Evolutionary conservation across 1,140 invertebrate genomes (phyloP), one percentile per base, ranked within the genome.

Genomic region (Oscheius sp.): DNA sequence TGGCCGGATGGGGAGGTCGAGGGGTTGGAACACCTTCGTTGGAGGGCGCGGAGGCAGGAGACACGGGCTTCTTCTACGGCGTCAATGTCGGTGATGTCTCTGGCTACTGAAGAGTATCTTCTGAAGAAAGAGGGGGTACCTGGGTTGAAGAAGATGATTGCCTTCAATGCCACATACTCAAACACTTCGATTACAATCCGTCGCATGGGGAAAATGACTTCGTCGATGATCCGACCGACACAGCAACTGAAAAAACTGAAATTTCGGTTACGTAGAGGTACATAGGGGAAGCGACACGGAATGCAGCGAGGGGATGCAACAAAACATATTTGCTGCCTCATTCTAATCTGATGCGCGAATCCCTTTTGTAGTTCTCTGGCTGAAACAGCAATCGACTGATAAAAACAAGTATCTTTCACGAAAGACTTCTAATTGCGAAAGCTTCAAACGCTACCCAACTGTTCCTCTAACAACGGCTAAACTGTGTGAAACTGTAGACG

Each of bases 121-220:
- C 13, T 18, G 15, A 1, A 65, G 20, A 31, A n/a, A 46, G 20
- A 38, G n/a, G 29, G 31, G 7, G 18, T 45, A 75, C 73, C 63
- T 35, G 74, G 76, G 65, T 77, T 77, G 34, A 77, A 77, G 61
- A 77, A 77, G 4, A 77, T 59, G 42, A 77, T 77, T 4, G 76
- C 76, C 55, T 77, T 77, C 28, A 77, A 32, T 7, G 74, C 74
- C 23, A 77, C 74, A 38, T 76, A 77, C 46, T 77, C 76, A 23
- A 49, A 45, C 18, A 61, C 15, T 45, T 77, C 76, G 18, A 77
- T 73, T 7, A 32, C 26, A 23, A 77, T 28, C 10, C 59, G 26
- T 32, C 75, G 45, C 74, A 77, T 77, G 10, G 76, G 76, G 42
- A 62, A 38, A 20, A 77, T 68, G 18, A 77, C 28, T 42, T 77